Evolutionary conservation across 2,113 vertebrate genomes (phyloP).

Genomic region (Carettochelys insculpta): DNA sequence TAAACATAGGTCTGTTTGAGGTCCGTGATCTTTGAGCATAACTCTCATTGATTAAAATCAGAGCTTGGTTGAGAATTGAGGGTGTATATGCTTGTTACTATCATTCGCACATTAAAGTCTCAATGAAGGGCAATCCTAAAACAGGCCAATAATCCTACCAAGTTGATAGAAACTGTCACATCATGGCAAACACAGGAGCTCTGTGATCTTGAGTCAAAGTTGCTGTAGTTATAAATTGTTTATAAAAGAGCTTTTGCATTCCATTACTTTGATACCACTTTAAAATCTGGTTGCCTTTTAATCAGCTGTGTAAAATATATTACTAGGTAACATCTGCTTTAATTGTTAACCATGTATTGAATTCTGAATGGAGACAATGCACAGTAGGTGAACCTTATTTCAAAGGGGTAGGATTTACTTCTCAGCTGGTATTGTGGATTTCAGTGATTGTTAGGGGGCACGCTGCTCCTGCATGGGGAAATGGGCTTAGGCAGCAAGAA

Average conservation of each 20-base stretch:
- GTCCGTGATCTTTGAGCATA: background rate
- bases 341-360: background rate
- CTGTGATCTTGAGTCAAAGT: background rate
- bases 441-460: constrained; percentile 57
- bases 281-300: background rate
- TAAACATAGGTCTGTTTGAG: background rate
- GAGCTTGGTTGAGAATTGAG: fast-evolving
- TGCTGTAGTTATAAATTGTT: background rate
- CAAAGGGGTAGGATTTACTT: background rate
- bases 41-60: background rate
- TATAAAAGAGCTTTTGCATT: background rate
- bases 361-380: too few relatives aligned
- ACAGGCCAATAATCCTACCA: background rate
- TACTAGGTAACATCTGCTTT: background rate
- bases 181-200: background rate
- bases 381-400: background rate
- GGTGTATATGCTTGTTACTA: background rate
- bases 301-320: background rate
- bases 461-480: constrained; percentile 3
- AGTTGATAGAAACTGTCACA: background rate
- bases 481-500: background rate
- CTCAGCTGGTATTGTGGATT: fast-evolving
- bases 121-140: background rate
- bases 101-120: background rate
- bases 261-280: background rate